Conservation (phyloP, 2,888 invertebrate species). For the Allolobophora icterica region DNA sequence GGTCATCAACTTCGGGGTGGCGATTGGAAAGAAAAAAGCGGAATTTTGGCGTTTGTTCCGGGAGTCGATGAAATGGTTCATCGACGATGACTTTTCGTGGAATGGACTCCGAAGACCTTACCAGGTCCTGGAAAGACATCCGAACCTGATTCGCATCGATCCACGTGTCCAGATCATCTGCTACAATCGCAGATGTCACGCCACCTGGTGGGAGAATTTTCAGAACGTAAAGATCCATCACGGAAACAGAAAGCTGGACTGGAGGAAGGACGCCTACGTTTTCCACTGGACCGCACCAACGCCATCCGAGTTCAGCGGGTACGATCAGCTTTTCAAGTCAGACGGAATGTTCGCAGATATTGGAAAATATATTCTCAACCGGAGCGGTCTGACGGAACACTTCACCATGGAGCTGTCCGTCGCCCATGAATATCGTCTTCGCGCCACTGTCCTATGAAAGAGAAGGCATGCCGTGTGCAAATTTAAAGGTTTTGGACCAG, state of each 20-base stretch:
- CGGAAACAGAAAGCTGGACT: slow-evolving; percentile 47
- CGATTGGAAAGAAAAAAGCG: slow-evolving; percentile 47
- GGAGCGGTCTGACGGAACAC: background rate
- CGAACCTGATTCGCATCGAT: slow-evolving; percentile 54
- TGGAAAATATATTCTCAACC: slow-evolving; percentile 53
- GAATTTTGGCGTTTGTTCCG: slow-evolving; percentile 47
- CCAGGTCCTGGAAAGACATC: slow-evolving; percentile 50
- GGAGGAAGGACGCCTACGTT: slow-evolving; percentile 54
- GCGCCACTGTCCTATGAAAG: background rate
- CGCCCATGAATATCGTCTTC: background rate
- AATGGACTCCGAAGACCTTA: slow-evolving; percentile 49
- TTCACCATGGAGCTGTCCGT: background rate
- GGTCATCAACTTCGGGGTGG: slow-evolving; percentile 46
- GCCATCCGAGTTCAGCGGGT: slow-evolving; percentile 52
- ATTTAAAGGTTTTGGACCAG: background rate
- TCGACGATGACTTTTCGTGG: slow-evolving; percentile 44
- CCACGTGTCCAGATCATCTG: slow-evolving; percentile 55
- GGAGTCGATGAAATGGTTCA: slow-evolving; percentile 44
- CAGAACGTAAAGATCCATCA: slow-evolving; percentile 49
- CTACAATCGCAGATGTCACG: slow-evolving; percentile 56
- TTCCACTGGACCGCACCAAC: slow-evolving; percentile 59
- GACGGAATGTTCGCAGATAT: slow-evolving; percentile 56
- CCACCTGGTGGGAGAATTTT: slow-evolving; percentile 53
- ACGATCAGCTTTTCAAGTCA: slow-evolving; percentile 42
- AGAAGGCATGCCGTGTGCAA: background rate